Evolutionary conservation across 2,888 invertebrate genomes (phyloP).

Genomic region (Entomobrya proxima): DNA sequence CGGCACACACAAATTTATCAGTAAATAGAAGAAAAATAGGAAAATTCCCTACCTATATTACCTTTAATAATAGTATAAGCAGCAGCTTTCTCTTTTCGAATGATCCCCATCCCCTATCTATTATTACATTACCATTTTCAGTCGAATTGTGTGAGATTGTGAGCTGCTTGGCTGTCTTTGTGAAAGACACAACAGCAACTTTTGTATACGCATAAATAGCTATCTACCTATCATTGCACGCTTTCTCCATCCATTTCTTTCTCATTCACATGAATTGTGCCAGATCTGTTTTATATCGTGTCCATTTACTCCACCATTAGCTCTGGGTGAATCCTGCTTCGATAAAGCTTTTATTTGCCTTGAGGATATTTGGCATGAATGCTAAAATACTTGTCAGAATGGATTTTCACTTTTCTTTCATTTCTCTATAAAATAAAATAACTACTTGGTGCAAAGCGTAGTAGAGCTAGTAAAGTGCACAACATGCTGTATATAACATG

Average conservation of each 20-base stretch:
- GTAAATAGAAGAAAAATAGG: too few relatives aligned
- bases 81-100: neutral
- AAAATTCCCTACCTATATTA: too few relatives aligned
- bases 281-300: slow-evolving; percentile 55
- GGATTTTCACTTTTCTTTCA: slow-evolving; percentile 57
- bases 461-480: too few relatives aligned
- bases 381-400: slow-evolving; percentile 64
- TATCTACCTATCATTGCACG: neutral
- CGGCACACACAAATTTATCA: too few relatives aligned
- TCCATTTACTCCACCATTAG: slow-evolving; percentile 63
- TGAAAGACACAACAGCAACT: neutral
- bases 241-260: neutral
- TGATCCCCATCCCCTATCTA: neutral
- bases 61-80: too few relatives aligned
- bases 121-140: slow-evolving; percentile 13
- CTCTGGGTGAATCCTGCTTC: slow-evolving; percentile 48
- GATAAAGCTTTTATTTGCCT: slow-evolving; percentile 62
- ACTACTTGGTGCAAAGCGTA: neutral
- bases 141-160: neutral
- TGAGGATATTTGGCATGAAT: slow-evolving; percentile 65
- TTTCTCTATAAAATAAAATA: slow-evolving; percentile 38
- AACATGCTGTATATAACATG: too few relatives aligned
- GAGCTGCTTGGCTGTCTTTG: neutral
- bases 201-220: neutral
- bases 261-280: slow-evolving; percentile 24